These are phyloP conservation scores for Trissolcus japonicus DNA, from an alignment of 2,888 invertebrate species.

Conservation along the genomic window DNA sequence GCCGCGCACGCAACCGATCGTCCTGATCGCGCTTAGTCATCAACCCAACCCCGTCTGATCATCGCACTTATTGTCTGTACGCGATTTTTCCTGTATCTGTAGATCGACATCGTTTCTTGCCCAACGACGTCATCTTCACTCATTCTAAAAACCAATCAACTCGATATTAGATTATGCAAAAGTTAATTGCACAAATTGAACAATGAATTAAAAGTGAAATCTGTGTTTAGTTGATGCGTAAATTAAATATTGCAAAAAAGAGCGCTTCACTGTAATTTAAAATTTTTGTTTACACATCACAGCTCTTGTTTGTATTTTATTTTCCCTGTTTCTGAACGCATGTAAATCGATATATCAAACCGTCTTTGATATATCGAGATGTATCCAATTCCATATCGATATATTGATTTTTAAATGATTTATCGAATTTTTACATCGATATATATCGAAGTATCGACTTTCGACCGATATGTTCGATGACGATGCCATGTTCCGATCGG, in stretches of 20 bases:
- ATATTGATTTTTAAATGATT: too few species aligned
- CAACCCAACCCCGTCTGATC: slow-evolving; percentile 49
- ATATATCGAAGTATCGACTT: too few species aligned
- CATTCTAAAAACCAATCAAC: not conserved
- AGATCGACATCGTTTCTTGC: not conserved
- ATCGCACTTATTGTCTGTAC: slow-evolving; percentile 18
- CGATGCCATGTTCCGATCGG: too few species aligned
- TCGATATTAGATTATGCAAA: slow-evolving; percentile 7
- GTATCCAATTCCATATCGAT: too few species aligned
- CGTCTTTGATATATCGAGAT: too few species aligned
- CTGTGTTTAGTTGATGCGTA: slow-evolving; percentile 21
- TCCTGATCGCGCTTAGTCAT: slow-evolving; percentile 62
- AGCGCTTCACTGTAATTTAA: too few species aligned
- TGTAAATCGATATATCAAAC: too few species aligned
- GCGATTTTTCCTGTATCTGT: not conserved
- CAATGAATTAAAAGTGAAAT: slow-evolving; percentile 28
- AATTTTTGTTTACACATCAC: too few species aligned
- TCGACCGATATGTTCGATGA: too few species aligned
- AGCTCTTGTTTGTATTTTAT: too few species aligned
- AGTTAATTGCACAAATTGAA: slow-evolving; percentile 23
- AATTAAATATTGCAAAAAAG: slow-evolving; percentile 38
- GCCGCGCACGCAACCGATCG: slow-evolving; percentile 55
- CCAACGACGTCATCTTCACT: not conserved
- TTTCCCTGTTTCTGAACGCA: too few species aligned
- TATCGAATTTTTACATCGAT: too few species aligned